phyloP scores from a whole-genome alignment of 2,113 vertebrate species.

The Pogonocichla stellata region DNA sequence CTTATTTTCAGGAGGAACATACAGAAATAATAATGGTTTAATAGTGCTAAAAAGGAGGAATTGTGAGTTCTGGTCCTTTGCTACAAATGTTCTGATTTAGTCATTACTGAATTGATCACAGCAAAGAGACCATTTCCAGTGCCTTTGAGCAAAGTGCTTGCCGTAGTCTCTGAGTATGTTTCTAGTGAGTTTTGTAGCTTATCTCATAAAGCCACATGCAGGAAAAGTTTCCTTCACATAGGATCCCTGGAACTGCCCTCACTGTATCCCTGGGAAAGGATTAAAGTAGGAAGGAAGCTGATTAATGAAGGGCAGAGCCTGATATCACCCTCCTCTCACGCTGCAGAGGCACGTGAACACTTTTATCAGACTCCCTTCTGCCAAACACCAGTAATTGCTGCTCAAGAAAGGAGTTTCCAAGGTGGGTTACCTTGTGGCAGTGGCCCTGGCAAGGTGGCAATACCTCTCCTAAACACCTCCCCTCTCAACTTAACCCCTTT shows the following conservation, averaged over 20 bases:
- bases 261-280: neutral
- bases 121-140: neutral
- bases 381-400: neutral
- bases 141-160: neutral
- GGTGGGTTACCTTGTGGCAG: neutral
- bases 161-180: neutral
- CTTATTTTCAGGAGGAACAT: neutral
- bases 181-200: neutral
- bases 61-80: neutral
- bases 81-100: neutral
- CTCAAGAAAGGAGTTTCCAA: neutral
- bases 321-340: neutral
- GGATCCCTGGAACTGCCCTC: neutral
- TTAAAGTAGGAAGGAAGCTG: neutral
- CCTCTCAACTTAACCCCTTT: neutral
- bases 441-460: neutral
- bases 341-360: accelerated
- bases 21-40: neutral
- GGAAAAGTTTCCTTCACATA: neutral
- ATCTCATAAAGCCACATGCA: neutral
- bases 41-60: neutral
- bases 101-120: neutral
- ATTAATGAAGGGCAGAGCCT: neutral
- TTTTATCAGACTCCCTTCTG: neutral
- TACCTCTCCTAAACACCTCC: neutral